phyloP scores from a whole-genome alignment of 2,888 invertebrate species.

The Pteria penguin region DNA sequence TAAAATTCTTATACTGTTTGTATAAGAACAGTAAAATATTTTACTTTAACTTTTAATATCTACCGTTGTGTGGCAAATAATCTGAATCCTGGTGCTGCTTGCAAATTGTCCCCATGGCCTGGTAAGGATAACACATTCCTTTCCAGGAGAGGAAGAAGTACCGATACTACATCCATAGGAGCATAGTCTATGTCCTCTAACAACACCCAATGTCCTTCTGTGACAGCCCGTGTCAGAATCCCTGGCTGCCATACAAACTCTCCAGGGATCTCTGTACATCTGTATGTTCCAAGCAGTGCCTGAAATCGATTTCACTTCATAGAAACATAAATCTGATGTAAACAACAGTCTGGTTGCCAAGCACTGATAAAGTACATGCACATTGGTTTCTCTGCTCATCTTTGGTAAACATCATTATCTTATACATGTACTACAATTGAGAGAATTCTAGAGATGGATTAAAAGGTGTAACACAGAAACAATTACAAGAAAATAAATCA shows the following conservation, averaged over 20 bases:
- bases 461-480: no score
- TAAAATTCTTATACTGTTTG: no score
- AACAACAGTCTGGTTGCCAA: no score
- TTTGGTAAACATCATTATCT: no score
- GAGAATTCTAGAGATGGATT: no score
- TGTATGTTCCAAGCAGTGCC: constrained; percentile 93
- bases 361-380: no score
- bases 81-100: constrained; percentile 92
- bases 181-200: constrained; percentile 97
- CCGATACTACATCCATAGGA: constrained; percentile 93
- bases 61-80: constrained; percentile 92
- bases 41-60: not conserved
- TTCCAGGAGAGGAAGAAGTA: constrained; percentile 91
- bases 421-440: no score
- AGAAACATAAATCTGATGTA: no score
- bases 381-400: no score
- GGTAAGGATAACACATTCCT: constrained; percentile 90
- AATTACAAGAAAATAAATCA: no score
- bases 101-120: constrained; percentile 91
- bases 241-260: constrained; percentile 98
- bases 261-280: constrained; percentile 97
- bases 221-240: constrained; percentile 87
- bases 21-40: not conserved
- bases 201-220: constrained; percentile 88
- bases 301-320: no score